Base-by-base conservation (phyloP, 1,140 invertebrate genomes). In the Nasonia longicornis region DNA sequence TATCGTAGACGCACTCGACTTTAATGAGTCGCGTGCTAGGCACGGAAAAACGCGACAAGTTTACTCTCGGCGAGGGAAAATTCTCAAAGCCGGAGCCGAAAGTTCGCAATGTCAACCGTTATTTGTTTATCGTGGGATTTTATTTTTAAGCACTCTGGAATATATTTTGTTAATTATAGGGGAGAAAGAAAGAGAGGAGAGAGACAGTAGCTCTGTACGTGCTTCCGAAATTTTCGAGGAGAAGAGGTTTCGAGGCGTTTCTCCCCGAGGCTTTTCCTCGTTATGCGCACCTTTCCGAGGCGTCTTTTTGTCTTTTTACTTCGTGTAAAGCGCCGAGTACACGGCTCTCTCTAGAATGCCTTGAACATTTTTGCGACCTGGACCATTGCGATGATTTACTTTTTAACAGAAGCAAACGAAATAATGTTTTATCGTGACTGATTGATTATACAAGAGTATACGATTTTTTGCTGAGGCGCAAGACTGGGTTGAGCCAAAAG, bases 21-120 rank as follows among this genome's bases (percentile, higher is more conserved):
- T 66, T 80, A 80, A 80, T 80, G 78, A 80, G 78, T 66, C 35
- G 78, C 35, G n/a, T 52, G 66, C 63, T 35, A 22, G 10, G 52
- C 29, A 3, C 8, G 16, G 14, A 76, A 64, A 73, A 52, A 11
- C 26, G 31, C 31, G n/a, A 58, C 48, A 52, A 67, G 38, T 64
- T 12, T 22, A 75, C 58, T 31, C 70, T 72, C 29, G 72, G 7
- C 10, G 48, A 26, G 8, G 20, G 11, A 29, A 74, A 29, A 74
- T 58, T 74, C 6, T n/a, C 11, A 52, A 31, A 71, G 31, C 26
- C n/a, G 31, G n/a, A 29, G 66, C 66, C n/a, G 14, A 38, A 71
- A 35, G 42, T 52, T 58, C n/a, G 26, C 10, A 20, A 2, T 58
- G 31, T 63, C 29, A 29, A n/a, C 6, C 52, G 52, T n/a, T 20